Evolutionary conservation across 2,113 vertebrate species (phyloP).

Genomic region (Lampris megalopsis): DNA sequence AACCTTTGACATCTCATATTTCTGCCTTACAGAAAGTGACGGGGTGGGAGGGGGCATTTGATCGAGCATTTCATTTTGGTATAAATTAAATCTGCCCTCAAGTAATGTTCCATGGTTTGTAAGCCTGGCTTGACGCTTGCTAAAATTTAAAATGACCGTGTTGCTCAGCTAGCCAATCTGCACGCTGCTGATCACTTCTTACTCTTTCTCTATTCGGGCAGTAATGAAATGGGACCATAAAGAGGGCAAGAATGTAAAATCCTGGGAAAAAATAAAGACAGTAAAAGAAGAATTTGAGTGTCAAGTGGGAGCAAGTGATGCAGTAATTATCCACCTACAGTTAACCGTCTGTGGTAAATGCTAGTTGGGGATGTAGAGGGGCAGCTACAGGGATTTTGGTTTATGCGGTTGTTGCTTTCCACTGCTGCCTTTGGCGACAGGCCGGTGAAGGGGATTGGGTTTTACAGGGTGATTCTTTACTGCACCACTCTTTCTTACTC

Average conservation of each 20-base stretch:
- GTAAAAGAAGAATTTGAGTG: background rate
- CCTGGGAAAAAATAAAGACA: background rate
- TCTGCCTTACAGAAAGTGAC: conserved; percentile 31
- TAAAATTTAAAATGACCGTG: conserved; percentile 27
- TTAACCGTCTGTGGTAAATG: background rate
- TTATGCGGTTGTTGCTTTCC: conserved; percentile 42
- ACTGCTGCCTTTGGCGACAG: conserved; percentile 31
- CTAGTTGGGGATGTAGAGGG: conserved; percentile 14
- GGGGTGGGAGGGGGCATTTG: background rate
- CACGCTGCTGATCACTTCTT: conserved; percentile 15
- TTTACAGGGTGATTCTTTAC: conserved; percentile 29
- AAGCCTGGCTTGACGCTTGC: conserved; percentile 11
- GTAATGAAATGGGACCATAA: conserved; percentile 1
- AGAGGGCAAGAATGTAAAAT: background rate
- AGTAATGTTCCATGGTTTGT: conserved; percentile 45
- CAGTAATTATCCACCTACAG: background rate
- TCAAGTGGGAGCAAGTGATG: background rate
- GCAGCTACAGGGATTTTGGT: conserved; percentile 30
- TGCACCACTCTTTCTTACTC: conserved; percentile 18
- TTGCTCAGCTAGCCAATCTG: conserved; percentile 7
- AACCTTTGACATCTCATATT: conserved; percentile 63
- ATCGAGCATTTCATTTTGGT: conserved; percentile 57
- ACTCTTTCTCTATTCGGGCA: background rate
- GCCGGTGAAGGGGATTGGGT: conserved; percentile 28
- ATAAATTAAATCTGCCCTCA: conserved; percentile 57